A percentile compares a stretch with the other conserved stretches of the same genome.
These are phyloP conservation scores for Tetraneura akinire DNA, from an alignment of 1,140 invertebrate species.

Conservation along the genomic window DNA sequence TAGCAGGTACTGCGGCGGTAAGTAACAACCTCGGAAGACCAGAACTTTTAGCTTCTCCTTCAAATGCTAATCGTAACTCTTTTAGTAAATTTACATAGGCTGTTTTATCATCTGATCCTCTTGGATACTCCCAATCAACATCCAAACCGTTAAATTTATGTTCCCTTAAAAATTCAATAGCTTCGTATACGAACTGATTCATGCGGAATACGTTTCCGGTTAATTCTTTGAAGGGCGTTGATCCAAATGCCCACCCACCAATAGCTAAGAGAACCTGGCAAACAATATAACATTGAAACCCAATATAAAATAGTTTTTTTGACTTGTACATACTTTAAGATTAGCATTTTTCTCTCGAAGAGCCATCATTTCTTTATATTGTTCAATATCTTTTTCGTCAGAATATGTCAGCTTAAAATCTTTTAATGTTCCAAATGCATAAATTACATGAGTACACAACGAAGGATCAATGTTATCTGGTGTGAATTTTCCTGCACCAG, in stretches of 20 bases:
- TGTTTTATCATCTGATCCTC: conserved; percentile 80
- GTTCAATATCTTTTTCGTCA: conserved; percentile 73
- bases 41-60: conserved; percentile 77
- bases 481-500: conserved; percentile 80
- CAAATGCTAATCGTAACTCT: conserved; percentile 84
- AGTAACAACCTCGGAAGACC: conserved; percentile 79
- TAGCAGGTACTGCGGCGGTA: conserved; percentile 88
- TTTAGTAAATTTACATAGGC: conserved; percentile 80
- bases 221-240: conserved; percentile 88
- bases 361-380: conserved; percentile 80
- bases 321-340: conserved; percentile 68
- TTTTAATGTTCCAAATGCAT: conserved; percentile 87
- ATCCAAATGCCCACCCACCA: conserved; percentile 92
- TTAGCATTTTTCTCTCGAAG: conserved; percentile 87
- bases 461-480: conserved; percentile 84
- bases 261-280: conserved; percentile 80
- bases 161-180: conserved; percentile 87
- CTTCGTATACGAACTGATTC: conserved; percentile 93
- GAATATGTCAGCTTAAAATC: conserved; percentile 77
- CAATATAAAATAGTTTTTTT: too few species aligned
- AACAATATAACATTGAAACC: background rate
- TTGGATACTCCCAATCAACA: conserved; percentile 95
- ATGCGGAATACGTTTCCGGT: conserved; percentile 88
- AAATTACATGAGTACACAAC: conserved; percentile 91
- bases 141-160: conserved; percentile 94